These are phyloP conservation scores for Notodonta dromedarius DNA, from an alignment of 2,888 invertebrate genomes.

Conservation along the genomic window DNA sequence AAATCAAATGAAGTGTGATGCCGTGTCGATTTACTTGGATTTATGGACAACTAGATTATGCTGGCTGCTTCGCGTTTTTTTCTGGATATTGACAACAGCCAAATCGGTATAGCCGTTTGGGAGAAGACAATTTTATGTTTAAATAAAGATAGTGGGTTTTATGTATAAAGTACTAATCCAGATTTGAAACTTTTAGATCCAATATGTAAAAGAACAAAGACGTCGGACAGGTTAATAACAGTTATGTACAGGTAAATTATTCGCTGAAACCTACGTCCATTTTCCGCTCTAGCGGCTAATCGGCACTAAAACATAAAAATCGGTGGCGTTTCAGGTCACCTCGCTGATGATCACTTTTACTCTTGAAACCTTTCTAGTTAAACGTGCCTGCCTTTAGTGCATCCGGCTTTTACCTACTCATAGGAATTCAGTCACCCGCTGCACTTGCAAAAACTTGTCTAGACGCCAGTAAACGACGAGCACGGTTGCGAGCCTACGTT, in stretches of 20 bases:
- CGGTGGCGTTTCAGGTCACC: conserved; percentile 1
- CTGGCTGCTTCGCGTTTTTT: no score
- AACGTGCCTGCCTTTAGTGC: conserved; percentile 27
- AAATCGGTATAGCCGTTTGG: no score
- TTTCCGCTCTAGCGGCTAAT: neutral
- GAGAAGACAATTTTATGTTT: no score
- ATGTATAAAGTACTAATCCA: no score
- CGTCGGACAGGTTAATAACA: neutral
- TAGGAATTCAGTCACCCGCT: conserved; percentile 60
- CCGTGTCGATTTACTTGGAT: neutral
- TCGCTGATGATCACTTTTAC: conserved; percentile 17
- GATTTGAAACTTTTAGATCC: neutral
- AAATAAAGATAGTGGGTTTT: no score
- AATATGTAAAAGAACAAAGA: neutral
- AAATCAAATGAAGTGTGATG: neutral
- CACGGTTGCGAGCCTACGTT: conserved; percentile 45
- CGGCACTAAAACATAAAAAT: conserved; percentile 3
- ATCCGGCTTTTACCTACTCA: conserved; percentile 42
- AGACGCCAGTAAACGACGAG: conserved; percentile 59
- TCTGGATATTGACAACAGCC: no score
- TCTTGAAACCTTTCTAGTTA: conserved; percentile 19
- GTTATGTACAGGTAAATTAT: neutral
- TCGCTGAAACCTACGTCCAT: neutral
- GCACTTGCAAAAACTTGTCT: conserved; percentile 71
- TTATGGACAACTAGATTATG: neutral